Conservation (phyloP, 2,113 vertebrate genomes). For the Trichomycterus rosablanca region DNA sequence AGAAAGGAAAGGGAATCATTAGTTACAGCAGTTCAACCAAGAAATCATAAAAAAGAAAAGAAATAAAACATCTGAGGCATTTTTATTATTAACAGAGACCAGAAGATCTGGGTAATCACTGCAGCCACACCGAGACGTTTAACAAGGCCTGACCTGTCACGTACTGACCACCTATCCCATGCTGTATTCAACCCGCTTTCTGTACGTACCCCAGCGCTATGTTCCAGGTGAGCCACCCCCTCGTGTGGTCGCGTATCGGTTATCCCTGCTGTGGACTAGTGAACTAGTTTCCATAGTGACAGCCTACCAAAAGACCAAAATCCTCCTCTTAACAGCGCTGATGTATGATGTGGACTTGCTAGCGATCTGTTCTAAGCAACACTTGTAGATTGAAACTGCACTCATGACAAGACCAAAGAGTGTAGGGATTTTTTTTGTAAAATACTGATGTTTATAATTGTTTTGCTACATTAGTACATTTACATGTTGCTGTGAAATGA, state of each 20-base stretch:
- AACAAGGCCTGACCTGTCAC: constrained; percentile 31
- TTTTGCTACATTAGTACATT: too few relatives aligned
- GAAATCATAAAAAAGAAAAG: constrained; percentile 49
- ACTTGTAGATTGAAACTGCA: constrained; percentile 4
- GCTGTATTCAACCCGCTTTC: constrained; percentile 2
- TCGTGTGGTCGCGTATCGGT: constrained; percentile 66
- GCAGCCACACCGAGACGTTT: constrained; percentile 54
- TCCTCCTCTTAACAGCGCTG: not conserved
- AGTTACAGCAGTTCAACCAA: constrained; percentile 59
- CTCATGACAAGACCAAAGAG: too few relatives aligned
- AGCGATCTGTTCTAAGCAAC: constrained; percentile 6
- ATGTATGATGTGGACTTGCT: constrained; percentile 25
- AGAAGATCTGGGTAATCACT: constrained; percentile 57
- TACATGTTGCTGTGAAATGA: constrained; percentile 8
- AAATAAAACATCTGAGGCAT: constrained; percentile 23
- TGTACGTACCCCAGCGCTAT: constrained; percentile 35
- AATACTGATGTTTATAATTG: too few relatives aligned
- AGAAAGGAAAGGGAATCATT: constrained; percentile 65
- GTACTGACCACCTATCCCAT: too few relatives aligned
- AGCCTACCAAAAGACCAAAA: not conserved
- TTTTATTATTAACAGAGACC: constrained; percentile 40
- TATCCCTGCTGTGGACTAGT: constrained; percentile 63
- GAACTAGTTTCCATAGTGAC: constrained; percentile 19
- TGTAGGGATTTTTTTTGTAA: too few relatives aligned
- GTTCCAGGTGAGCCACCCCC: constrained; percentile 48